A percentile compares a stretch with the other conserved stretches of the same genome.
phyloP scores from a whole-genome alignment of 2,888 invertebrate genomes.

The Pterostichus niger region DNA sequence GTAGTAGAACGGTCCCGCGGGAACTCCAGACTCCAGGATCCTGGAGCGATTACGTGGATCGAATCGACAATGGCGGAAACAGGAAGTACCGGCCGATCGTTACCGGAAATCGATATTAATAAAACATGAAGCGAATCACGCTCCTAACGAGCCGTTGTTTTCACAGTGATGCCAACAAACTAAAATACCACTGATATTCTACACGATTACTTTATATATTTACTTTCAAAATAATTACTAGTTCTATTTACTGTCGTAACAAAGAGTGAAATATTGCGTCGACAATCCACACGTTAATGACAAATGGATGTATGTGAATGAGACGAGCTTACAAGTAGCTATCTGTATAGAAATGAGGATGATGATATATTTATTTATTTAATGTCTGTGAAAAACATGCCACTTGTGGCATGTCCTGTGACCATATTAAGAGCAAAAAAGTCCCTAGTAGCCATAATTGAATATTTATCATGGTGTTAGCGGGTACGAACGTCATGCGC shows the following conservation, averaged over 20 bases:
- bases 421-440: too few relatives aligned
- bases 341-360: too few relatives aligned
- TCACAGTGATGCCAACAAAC: neutral
- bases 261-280: too few relatives aligned
- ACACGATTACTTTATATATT: too few relatives aligned
- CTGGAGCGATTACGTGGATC: constrained; percentile 6
- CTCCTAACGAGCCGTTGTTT: neutral
- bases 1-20: constrained; percentile 44
- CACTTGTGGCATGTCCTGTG: too few relatives aligned
- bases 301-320: too few relatives aligned
- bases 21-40: constrained; percentile 41
- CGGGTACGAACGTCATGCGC: neutral
- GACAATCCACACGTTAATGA: too few relatives aligned
- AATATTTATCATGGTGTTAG: neutral
- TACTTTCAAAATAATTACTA: too few relatives aligned
- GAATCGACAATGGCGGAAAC: constrained; percentile 49
- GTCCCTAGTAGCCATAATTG: neutral
- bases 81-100: constrained; percentile 44
- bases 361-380: neutral
- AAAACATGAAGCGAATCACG: constrained; percentile 45
- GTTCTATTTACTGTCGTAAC: too few relatives aligned
- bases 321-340: too few relatives aligned
- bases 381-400: neutral
- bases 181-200: too few relatives aligned
- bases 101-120: constrained; percentile 55